Evolutionary conservation across 2,888 invertebrate genomes (phyloP), one percentile per base, ranked within the genome.

Genomic region (Lycia hirtaria): DNA sequence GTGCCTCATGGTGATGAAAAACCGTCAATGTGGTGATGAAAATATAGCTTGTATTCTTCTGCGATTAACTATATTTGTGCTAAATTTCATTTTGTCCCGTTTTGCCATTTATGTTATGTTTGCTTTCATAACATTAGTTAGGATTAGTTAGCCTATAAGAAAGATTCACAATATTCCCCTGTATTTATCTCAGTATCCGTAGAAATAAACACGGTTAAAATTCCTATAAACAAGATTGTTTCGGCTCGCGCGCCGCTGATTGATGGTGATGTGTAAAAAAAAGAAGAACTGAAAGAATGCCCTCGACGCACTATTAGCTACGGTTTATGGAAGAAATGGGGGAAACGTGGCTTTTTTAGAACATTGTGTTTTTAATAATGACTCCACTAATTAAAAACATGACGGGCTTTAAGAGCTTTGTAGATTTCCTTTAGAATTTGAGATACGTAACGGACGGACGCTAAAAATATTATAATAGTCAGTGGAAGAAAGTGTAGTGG

Each of bases 191-290:
- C 60, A 62, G 73, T 69, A 73, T 72, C 73, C 71, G 65, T 84
- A 75, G 84, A 88, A 88, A 89, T 89, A 90, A 87, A 83, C 84
- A 82, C 84, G 76, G 83, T 83, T 89, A 87, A 89, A 87, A 87
- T 87, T 85, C 83, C 80, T 87, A 88, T 90, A 91, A 91, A 91
- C 90, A 91, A 88, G 88, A 85, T 87, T 80, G 87, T 85, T 75
- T 80, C 78, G 76, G 78, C 78, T 75, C 77, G 70, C 65, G 60
- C 76, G 56, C 73, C 65, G 62, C 71, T 78, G 89, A 90, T 85
- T 80, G 82, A 89, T 88, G 83, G 76, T 72, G 80, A 80, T 80
- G 83, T 43, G 30, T 51, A 52, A 52, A 57, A 50, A n/a, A 58
- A 57, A 52, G 48, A 52, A 47, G 30, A 41, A 49, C 41, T 43